Evolutionary conservation across 1,140 invertebrate genomes (phyloP), one percentile per base, ranked within the genome.

Genomic region (Microvelia longipes): DNA sequence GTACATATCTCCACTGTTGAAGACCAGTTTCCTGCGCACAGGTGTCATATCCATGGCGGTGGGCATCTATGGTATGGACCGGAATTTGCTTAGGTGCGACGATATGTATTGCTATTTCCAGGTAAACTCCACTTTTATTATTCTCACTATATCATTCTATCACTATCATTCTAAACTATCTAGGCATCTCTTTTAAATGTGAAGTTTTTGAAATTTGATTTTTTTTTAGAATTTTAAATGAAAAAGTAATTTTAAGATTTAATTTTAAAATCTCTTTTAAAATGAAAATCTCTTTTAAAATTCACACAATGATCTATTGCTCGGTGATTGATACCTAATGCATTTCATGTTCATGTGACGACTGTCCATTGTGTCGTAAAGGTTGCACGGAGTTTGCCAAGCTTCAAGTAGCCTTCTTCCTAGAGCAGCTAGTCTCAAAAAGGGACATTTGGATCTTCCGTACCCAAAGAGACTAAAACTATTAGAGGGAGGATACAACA

Each of bases 1-100:
- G 26, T 72, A 81, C 14, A 85, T 87, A 82, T 81, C 83, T 70
- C 75, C 83, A 0, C 69, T 86, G 0, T 85, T 87, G 82, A 85
- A 85, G 74, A 80, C 81, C 1, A 86, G 84, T 35, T 87, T 86
- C 76, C 80, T 87, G 30, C 79, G 86, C 24, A 84, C 84, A 66
- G 85, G 84, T 0, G 83, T 86, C 0, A 84, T 86, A 5, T 82
- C 83, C 0, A 77, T 86, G 74, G 79, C 85, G 0, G 73, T 87
- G 1, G 81, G 83, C 1, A 80, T 87, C 0, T 87, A 86, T 74
- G 85, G 86, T 2, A 83, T 85, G 70, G 80, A 81, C 28, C 78
- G 86, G 25, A 75, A 80, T 29, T 79, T 81, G 1, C 75, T 87
- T 2, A 80, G 84, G 28, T 87, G 86, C 73, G 74, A 80, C 29